phyloP scores from a whole-genome alignment of 2,888 invertebrate genomes.

The Malthinus seriepunctatus region DNA sequence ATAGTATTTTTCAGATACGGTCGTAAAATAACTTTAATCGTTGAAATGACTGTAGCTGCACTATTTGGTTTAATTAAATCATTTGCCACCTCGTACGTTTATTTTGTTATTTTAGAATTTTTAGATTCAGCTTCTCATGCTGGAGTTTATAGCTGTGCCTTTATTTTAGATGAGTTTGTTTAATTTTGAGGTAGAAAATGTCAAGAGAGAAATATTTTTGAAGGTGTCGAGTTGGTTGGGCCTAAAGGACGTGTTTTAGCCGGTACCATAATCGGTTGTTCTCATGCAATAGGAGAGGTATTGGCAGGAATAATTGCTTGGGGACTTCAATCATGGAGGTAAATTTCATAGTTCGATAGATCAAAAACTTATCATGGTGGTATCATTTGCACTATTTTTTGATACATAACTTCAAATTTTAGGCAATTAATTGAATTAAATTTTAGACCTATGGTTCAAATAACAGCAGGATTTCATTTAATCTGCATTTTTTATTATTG shows the following conservation, averaged over 20 bases:
- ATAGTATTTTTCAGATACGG: no score
- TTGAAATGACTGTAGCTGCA: no score
- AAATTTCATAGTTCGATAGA: no score
- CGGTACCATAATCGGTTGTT: conserved; percentile 70
- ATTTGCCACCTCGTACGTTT: no score
- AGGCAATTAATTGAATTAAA: conserved; percentile 31
- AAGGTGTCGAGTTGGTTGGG: conserved; percentile 77
- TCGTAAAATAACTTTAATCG: no score
- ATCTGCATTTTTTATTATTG: conserved; percentile 69
- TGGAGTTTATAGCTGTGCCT: conserved; percentile 72
- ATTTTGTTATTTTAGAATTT: no score
- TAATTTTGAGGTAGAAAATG: conserved; percentile 63
- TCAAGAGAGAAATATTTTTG: conserved; percentile 6
- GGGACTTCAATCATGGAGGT: conserved; percentile 70
- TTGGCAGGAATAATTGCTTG: conserved; percentile 69
- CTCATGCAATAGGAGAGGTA: conserved; percentile 73
- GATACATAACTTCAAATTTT: background rate
- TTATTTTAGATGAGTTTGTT: no score
- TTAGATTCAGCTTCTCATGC: conserved; percentile 68
- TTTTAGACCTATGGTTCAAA: conserved; percentile 45
- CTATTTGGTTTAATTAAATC: no score
- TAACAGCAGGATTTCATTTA: conserved; percentile 69
- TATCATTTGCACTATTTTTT: no score
- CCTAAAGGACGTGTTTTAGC: conserved; percentile 72
- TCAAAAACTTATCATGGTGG: no score